These are phyloP conservation scores for Catocala nupta DNA, from an alignment of 2,888 invertebrate genomes.

Conservation along the genomic window DNA sequence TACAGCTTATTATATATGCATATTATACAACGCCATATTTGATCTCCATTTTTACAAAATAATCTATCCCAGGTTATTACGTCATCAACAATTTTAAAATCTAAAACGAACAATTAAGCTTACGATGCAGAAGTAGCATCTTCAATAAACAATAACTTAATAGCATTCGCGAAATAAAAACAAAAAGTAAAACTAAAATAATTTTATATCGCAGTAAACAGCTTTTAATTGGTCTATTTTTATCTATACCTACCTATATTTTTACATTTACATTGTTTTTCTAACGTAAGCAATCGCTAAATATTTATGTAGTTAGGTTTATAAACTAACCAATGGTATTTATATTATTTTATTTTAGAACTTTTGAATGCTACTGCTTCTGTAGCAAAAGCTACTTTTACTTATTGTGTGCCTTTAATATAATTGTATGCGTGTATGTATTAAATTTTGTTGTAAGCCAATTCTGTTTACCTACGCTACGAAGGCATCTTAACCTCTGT, in stretches of 20 bases:
- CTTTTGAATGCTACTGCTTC: background rate
- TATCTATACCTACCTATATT: background rate
- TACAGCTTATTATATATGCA: conserved; percentile 26
- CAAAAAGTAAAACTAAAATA: background rate
- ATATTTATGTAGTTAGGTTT: background rate
- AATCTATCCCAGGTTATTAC: background rate
- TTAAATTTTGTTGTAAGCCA: conserved; percentile 22
- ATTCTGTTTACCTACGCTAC: conserved; percentile 36
- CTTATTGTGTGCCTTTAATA: conserved; percentile 28
- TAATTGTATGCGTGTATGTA: conserved; percentile 32
- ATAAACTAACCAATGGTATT: background rate
- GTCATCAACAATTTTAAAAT: conserved; percentile 1
- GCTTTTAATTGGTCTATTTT: background rate
- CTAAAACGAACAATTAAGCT: conserved; percentile 8
- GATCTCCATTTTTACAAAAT: conserved; percentile 1
- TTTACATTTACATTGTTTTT: conserved; percentile 14
- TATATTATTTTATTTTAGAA: too few relatives aligned
- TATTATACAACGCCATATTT: conserved; percentile 19
- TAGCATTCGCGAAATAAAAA: background rate
- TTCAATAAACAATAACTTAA: background rate
- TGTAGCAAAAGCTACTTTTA: background rate
- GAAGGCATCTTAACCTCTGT: conserved; percentile 18
- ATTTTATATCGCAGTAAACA: background rate
- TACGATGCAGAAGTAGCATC: background rate
- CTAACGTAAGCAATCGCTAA: conserved; percentile 9